phyloP scores from a whole-genome alignment of 2,888 invertebrate species.

The Unio pictorum region DNA sequence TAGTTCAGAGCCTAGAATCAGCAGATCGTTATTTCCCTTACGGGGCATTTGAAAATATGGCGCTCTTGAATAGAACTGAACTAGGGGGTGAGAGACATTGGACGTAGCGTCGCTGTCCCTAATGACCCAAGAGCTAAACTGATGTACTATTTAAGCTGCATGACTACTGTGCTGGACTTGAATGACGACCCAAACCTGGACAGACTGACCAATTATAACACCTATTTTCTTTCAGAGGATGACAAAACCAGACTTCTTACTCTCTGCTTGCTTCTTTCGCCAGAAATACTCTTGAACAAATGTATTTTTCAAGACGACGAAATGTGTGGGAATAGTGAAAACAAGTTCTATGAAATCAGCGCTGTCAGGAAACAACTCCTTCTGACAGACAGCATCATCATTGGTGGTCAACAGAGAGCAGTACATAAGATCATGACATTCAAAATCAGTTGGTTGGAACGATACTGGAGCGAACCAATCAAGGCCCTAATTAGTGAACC shows the following conservation, averaged over 20 bases:
- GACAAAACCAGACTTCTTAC: too few species aligned
- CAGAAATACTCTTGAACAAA: too few species aligned
- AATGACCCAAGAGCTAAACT: slow-evolving; percentile 22
- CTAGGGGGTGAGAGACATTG: slow-evolving; percentile 17
- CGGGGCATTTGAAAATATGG: slow-evolving; percentile 6
- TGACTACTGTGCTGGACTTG: slow-evolving; percentile 21
- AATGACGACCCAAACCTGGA: slow-evolving; percentile 11
- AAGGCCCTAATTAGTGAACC: too few species aligned
- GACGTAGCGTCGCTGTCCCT: slow-evolving; percentile 9
- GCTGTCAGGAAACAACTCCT: slow-evolving; percentile 14
- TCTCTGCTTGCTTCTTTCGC: too few species aligned
- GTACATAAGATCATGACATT: slow-evolving; percentile 22
- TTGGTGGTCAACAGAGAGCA: slow-evolving; percentile 20
- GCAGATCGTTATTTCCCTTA: too few species aligned
- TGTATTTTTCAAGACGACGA: slow-evolving; percentile 13
- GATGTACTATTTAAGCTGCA: slow-evolving; percentile 31
- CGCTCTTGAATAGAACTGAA: slow-evolving; percentile 16
- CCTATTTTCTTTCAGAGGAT: too few species aligned
- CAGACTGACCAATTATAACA: too few species aligned
- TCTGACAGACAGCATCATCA: slow-evolving; percentile 15
- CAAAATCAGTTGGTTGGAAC: slow-evolving; percentile 14
- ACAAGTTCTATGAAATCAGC: slow-evolving; percentile 24
- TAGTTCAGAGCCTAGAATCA: too few species aligned
- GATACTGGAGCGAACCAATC: slow-evolving; percentile 13
- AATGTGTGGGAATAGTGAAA: slow-evolving; percentile 19